phyloP scores from a whole-genome alignment of 1,140 invertebrate genomes.

The Atta colombica region DNA sequence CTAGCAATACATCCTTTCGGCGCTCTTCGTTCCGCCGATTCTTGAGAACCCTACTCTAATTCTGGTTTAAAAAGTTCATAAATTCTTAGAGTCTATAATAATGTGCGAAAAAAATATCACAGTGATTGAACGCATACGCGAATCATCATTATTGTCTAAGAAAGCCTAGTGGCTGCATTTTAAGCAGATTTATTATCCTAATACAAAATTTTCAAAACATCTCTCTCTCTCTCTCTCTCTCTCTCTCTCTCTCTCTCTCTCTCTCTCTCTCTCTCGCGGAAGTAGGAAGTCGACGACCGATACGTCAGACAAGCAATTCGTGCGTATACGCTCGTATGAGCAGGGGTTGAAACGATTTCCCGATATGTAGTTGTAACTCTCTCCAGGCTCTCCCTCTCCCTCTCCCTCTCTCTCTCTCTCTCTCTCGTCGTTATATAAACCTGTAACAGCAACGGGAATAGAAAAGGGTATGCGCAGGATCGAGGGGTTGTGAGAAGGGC shows the following conservation, averaged over 20 bases:
- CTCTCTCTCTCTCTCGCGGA: conserved; percentile 40
- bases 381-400: conserved; percentile 2
- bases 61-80: not conserved
- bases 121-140: not conserved
- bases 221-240: conserved; percentile 18
- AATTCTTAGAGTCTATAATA: not conserved
- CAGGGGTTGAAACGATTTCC: conserved; percentile 76
- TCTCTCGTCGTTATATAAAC: conserved; percentile 67
- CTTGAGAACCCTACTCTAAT: not conserved
- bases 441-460: conserved; percentile 57
- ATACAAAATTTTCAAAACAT: conserved; percentile 28
- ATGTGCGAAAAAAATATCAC: not conserved
- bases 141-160: not conserved
- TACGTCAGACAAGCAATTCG: conserved; percentile 48
- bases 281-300: conserved; percentile 66
- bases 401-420: conserved; percentile 14
- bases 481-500: conserved; percentile 61
- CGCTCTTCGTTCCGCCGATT: not conserved
- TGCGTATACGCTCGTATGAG: conserved; percentile 52
- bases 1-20: conserved; percentile 23
- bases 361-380: conserved; percentile 80
- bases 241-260: too few species aligned
- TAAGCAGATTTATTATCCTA: not conserved
- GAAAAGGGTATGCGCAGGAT: conserved; percentile 55
- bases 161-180: not conserved